These are phyloP conservation scores for Serripes groenlandicus DNA, from an alignment of 2,888 invertebrate species.

Conservation along the genomic window DNA sequence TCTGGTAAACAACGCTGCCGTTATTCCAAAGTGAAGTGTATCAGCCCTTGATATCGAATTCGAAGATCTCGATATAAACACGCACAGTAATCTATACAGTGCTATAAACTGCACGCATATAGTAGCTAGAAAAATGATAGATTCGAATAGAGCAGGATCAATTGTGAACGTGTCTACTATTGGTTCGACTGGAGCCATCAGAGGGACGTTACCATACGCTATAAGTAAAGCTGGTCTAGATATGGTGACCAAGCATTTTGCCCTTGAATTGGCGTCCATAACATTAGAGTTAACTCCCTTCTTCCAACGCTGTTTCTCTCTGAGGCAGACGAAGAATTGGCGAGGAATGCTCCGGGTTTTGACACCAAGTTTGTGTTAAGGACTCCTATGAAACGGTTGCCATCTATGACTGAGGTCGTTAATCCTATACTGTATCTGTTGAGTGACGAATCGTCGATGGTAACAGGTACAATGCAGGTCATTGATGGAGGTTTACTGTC, in stretches of 20 bases:
- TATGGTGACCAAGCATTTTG: conserved; percentile 89
- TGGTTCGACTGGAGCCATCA: conserved; percentile 90
- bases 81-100: conserved; percentile 93
- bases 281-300: conserved; percentile 94
- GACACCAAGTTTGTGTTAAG: background rate
- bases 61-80: background rate
- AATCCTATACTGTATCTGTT: conserved; percentile 12
- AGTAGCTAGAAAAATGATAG: conserved; percentile 91
- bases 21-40: conserved; percentile 77
- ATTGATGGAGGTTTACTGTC: conserved; percentile 15
- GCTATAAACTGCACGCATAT: conserved; percentile 93
- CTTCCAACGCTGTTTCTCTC: conserved; percentile 97
- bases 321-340: background rate
- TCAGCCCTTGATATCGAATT: background rate
- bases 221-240: conserved; percentile 96
- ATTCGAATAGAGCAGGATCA: conserved; percentile 90
- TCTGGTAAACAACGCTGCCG: conserved; percentile 95
- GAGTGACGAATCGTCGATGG: conserved; percentile 19
- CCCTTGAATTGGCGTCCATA: conserved; percentile 90
- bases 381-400: conserved; percentile 13
- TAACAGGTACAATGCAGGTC: conserved; percentile 5
- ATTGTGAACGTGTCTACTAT: conserved; percentile 96
- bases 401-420: conserved; percentile 1
- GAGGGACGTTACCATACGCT: conserved; percentile 92
- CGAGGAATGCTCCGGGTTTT: background rate